Base-by-base conservation (phyloP, 2,797 vertebrate species). In the Bovichtus diacanthus region DNA sequence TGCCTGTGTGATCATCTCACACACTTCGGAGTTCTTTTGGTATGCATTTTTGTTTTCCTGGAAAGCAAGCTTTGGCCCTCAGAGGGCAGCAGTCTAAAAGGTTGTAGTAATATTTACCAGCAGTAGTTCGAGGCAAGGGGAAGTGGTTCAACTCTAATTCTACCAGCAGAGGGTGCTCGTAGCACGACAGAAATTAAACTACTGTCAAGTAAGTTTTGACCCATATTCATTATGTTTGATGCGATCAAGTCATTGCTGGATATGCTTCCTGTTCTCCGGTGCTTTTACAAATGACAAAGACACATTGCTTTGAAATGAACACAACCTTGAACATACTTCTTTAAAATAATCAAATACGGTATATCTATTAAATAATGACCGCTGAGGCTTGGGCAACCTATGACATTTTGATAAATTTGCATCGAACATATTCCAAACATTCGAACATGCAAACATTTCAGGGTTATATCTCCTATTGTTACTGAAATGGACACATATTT, bases 1-100 rank as follows among this genome's bases (percentile, higher is more conserved):
- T 99, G 97, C 80, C 91, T 96, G 75, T 98, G 97, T 91, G 94
- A 96, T 88, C 97, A 98, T 65, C 96, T 99, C 87, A 98, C 97
- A 68, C 97, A 99, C 94, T 98, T 99, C 78, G 97, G 96, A 85
- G 94, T 98, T 73, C 94, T 98, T 60, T 80, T 98, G 96, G 97
- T 98, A 91, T 74, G 16, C 15, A 12, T 8, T 19, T 9, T 5
- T 34, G 5, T 50, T 59, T 80, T 65, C 9, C 11, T 56, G 6
- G 27, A 64, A 59, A 50, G 8, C 5, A 25, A 2, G 0, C 1
- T n/a, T 36, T 47, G 19, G 21, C 21, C 50, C 41, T 21, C 25
- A 54, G 47, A 54, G 38, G 3, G 10, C 2, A 59, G 63, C 21
- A 27, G 1, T n/a, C 34, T 3, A 10, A 27, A 0, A n/a, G n/a